Base-by-base conservation (phyloP, 2,797 vertebrate genomes). In the Tapera naevia region DNA sequence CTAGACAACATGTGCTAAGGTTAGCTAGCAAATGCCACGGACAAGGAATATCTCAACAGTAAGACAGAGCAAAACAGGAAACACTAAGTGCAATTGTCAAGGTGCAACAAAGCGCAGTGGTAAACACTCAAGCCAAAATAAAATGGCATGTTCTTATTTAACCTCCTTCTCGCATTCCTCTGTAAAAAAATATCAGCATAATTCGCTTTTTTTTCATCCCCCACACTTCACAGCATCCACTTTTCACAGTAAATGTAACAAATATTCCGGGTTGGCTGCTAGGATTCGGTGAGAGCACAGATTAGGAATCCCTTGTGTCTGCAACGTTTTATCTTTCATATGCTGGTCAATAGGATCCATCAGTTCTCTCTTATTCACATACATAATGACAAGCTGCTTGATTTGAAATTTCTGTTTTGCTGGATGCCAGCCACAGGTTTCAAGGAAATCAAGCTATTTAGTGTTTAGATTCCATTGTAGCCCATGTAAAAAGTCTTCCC, bases 11-110 rank as follows among this genome's bases (percentile, higher is more conserved):
- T 57, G 27, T 78, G 84, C 75, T 82, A 53, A 89, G 64, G 67
- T 17, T 50, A 82, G 53, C 72, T 72, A 48, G 45, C 30, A 86
- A 91, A 57, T 5, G 30, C 50, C 50, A 51, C 4, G 27, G 66
- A 32, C 30, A 45, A 45, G 46, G 32, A 74, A 57, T 64, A 12
- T 76, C 45, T 82, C 71, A 74, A 16, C 19, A 43, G n/a, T 57
- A 75, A 89, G n/a, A 64, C 50, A 78, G 67, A 67, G 41, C 33
- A 89, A 43, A 95, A 74, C 33, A 89, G 81, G 41, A 87, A 94
- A 54, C 0, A 2, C 33, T 16, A 71, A 76, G 14, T 78, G 61
- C 60, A 76, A 41, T 71, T 85, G 43, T 71, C 80, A 89, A 92
- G 30, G 43, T 88, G 27, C 45, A 91, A 13, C 33, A 65, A 89